Evolutionary conservation across 2,113 vertebrate species (phyloP).

Genomic region (Emydura subglobosa): DNA sequence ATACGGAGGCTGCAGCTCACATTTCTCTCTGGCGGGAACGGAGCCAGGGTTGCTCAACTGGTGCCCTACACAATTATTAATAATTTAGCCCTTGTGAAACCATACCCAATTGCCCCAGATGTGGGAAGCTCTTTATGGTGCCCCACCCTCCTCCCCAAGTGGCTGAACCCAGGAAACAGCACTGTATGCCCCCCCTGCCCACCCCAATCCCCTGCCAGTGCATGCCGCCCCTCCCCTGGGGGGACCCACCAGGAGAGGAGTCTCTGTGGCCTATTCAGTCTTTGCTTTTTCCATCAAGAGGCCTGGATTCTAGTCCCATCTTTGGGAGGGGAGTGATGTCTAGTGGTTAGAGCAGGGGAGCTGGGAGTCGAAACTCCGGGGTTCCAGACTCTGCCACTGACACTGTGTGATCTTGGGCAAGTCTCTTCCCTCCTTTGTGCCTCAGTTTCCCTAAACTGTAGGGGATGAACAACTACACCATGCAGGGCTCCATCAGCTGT

Average conservation of each 20-base stretch:
- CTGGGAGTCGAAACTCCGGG: background rate
- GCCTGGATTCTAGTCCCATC: too few relatives aligned
- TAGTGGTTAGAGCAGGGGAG: background rate
- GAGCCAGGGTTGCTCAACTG: background rate
- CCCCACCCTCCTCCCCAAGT: too few relatives aligned
- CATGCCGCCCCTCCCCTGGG: background rate
- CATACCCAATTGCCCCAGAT: background rate
- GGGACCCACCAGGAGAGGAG: background rate
- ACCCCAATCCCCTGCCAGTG: background rate
- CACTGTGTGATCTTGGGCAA: background rate
- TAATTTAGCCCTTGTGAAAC: background rate
- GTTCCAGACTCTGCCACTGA: background rate
- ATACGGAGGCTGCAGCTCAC: background rate
- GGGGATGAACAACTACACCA: too few relatives aligned
- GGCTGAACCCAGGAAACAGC: background rate
- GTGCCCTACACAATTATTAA: background rate
- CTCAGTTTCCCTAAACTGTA: background rate
- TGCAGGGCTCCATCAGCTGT: background rate
- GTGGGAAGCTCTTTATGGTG: background rate
- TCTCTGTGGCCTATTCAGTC: background rate
- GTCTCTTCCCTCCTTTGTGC: background rate
- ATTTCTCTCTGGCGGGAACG: background rate
- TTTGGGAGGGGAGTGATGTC: too few relatives aligned
- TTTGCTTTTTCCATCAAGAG: too few relatives aligned
- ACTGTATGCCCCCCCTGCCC: background rate